Base-by-base conservation (phyloP, 2,113 vertebrate genomes). In the Microcebus jonahi region DNA sequence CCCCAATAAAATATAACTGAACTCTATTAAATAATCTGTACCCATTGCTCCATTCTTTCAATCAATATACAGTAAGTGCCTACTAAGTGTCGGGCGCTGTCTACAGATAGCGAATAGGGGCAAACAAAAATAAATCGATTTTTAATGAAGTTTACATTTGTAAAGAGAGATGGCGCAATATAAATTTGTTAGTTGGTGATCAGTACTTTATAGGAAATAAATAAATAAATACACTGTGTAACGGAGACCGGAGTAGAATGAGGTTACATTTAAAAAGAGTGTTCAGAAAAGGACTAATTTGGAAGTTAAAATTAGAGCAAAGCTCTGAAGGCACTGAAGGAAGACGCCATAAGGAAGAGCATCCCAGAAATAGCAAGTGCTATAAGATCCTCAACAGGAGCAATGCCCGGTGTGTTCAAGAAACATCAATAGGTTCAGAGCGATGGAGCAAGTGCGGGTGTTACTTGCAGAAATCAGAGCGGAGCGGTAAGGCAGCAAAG, bases 1-100 rank as follows among this genome's bases (percentile, higher is more conserved):
- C 8, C 27, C 36, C 23, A 90, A 87, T 50, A 96, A 96, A 65
- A 45, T 71, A 12, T 36, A 57, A 83, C 21, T 61, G n/a, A 89
- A 83, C 20, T 79, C 2, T 29, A 80, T 17, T 48, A 34, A 92
- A 20, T n/a, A 92, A 68, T 48, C 27, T 48, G 6, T 77, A 77
- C 20, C 4, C 7, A 71, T 70, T 65, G 2, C 17, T 76, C 93
- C 29, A 93, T 27, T 48, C 15, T 4, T 34, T 86, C 17, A 48
- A 9, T 67, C 29, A 73, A 27, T 55, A 61, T 48, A 21, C 36
- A 67, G 8, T 75, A 81, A 88, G 18, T 23, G 42, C n/a, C 23
- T 75, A 48, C n/a, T n/a, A 73, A 90, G 50, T 31, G 1, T 9
- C 36, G 79, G 31, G 2, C 17, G 9, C 3, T 73, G 6, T 68